phyloP scores from a whole-genome alignment of 35 echinoderm and acorn worm species.

The Lytechinus pictus region DNA sequence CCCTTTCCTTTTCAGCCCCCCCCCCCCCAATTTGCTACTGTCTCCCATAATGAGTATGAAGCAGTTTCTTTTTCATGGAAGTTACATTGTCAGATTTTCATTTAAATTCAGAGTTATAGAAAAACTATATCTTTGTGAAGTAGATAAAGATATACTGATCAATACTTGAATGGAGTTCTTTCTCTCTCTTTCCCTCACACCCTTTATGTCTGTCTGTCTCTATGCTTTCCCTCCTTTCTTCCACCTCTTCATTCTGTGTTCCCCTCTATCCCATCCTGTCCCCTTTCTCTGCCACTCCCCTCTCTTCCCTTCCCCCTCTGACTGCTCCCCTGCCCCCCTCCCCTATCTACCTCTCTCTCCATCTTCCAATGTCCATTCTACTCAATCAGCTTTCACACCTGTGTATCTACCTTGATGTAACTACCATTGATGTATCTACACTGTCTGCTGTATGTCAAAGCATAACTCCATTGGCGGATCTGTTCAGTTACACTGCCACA shows the following conservation, averaged over 20 bases:
- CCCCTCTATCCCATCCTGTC: background rate
- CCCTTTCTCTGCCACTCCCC: background rate
- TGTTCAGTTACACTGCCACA: conserved; percentile 16
- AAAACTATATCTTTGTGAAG: too few species aligned
- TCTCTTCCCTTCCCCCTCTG: background rate
- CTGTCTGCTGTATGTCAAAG: background rate
- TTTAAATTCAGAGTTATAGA: too few species aligned
- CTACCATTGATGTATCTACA: background rate
- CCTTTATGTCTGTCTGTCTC: background rate
- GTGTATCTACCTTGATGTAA: background rate
- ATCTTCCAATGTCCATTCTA: background rate
- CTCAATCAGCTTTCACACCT: background rate
- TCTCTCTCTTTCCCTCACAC: background rate
- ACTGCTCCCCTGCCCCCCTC: background rate
- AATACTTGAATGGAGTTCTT: too few species aligned
- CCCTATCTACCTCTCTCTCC: background rate
- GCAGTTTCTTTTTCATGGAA: too few species aligned
- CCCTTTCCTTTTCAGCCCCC: too few species aligned
- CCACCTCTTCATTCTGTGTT: background rate
- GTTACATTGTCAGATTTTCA: too few species aligned
- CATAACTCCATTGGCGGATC: background rate
- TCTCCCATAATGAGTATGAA: too few species aligned
- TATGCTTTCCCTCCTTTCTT: background rate
- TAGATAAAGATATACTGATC: too few species aligned
- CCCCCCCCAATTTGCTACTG: too few species aligned